Base-by-base conservation (phyloP, 2,888 invertebrate genomes). In the Exocentrus adspersus region DNA sequence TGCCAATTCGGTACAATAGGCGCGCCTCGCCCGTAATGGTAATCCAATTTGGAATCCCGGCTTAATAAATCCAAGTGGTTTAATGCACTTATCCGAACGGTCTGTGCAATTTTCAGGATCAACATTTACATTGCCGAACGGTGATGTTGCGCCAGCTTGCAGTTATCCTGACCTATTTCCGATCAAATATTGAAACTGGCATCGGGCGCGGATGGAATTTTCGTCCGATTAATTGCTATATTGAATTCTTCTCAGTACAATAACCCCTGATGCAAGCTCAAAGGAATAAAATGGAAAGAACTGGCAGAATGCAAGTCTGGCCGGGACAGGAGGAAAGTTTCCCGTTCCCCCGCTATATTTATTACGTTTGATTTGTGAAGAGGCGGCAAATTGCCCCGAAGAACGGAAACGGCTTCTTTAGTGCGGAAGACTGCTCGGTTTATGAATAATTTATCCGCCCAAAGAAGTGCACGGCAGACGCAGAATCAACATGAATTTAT, bases 121-220 rank as follows among this genome's bases (percentile, higher is more conserved):
- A 65, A 65, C 59, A 65, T 65, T 65, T 54, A 58, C 62, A 65
- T 59, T 62, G 21, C 62, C 48, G 58, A 59, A 37, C 48, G 54
- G 19, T 50, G 59, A 24, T 50, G 59, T 48, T 28, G 28, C 28
- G 43, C 37, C 28, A 28, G 42, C 43, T 24, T 54, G 43, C 54
- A 54, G 46, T 3, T 21, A 51, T 56, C 58, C 63, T 61, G 66
- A 58, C 61, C 66, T 53, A 64, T 42, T 67, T 67, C 60, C 60
- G 48, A 60, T 63, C 60, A 63, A 67, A 67, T 64, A 57, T 64
- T 64, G 51, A 63, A 60, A 64, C 66, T 60, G 58, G 60, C 63
- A 66, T 56, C 50, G 41, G 37, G 30, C 41, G 32, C 50, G 32
- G 56, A 62, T 65, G 43, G 17, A 64, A 64, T 60, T 60, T 32